Evolutionary conservation across 2,888 invertebrate species (phyloP).

Genomic region (Trissoscelio sp.): DNA sequence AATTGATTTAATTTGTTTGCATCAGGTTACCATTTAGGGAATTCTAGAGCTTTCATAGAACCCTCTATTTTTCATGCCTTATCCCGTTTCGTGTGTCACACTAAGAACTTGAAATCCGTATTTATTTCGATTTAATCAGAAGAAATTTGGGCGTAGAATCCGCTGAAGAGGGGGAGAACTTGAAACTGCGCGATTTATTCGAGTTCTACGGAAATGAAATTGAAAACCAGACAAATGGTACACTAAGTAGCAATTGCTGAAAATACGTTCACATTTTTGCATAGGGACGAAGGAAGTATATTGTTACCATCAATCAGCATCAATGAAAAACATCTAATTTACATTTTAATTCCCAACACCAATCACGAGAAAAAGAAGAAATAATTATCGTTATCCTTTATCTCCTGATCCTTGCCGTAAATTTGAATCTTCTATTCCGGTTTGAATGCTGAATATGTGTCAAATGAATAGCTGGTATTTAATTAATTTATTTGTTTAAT

Average conservation of each 20-base stretch:
- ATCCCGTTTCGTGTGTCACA: slow-evolving; percentile 53
- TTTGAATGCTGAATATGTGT: too few species aligned
- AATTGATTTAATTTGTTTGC: slow-evolving; percentile 39
- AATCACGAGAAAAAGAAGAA: slow-evolving; percentile 11
- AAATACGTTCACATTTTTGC: slow-evolving; percentile 44
- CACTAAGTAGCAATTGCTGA: slow-evolving; percentile 55
- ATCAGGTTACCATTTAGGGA: slow-evolving; percentile 42
- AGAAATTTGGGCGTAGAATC: slow-evolving; percentile 41
- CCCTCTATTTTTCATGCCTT: slow-evolving; percentile 40
- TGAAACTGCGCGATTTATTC: slow-evolving; percentile 59
- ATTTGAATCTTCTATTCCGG: too few species aligned
- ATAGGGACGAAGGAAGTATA: slow-evolving; percentile 22
- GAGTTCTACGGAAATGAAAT: slow-evolving; percentile 57
- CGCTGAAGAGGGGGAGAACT: slow-evolving; percentile 21
- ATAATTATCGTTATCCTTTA: neutral
- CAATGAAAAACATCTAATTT: slow-evolving; percentile 49
- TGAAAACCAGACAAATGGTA: slow-evolving; percentile 59
- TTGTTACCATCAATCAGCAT: slow-evolving; percentile 52
- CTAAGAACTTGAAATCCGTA: slow-evolving; percentile 58
- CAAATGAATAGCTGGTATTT: too few species aligned
- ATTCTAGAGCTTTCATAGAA: neutral
- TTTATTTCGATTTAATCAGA: slow-evolving; percentile 62
- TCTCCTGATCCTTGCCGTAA: neutral
- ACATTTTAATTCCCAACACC: slow-evolving; percentile 37
- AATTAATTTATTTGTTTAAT: too few species aligned